Evolutionary conservation across 2,797 vertebrate species (phyloP).

Genomic region (Pangasius krempfi): DNA sequence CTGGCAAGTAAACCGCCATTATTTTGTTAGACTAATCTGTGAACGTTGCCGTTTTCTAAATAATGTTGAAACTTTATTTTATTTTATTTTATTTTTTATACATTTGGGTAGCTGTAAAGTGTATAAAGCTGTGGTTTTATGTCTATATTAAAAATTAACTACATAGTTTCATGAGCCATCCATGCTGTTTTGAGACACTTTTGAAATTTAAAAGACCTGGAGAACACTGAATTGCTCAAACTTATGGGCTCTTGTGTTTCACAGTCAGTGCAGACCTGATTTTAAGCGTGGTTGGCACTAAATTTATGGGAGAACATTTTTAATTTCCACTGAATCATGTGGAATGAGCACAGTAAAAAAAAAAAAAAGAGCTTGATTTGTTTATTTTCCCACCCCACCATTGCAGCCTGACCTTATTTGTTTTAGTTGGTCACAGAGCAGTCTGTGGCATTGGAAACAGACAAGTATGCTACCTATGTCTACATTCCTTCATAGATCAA

Average conservation of each 20-base stretch:
- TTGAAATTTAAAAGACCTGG: conserved; percentile 27
- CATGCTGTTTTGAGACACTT: conserved; percentile 26
- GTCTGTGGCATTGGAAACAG: conserved; percentile 52
- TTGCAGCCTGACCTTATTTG: conserved; percentile 56
- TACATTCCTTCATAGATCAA: conserved; percentile 53
- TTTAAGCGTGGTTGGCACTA: conserved; percentile 45
- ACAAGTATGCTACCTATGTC: conserved; percentile 47
- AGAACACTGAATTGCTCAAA: conserved; percentile 15
- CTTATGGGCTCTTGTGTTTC: conserved; percentile 25
- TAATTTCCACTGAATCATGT: conserved; percentile 49
- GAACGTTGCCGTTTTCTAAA: conserved; percentile 11
- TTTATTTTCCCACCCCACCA: conserved; percentile 50
- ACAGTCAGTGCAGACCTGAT: conserved; percentile 12
- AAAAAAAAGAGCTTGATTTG: conserved; percentile 43
- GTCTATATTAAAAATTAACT: conserved; percentile 37
- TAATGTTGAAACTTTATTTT: neutral
- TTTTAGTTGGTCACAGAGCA: conserved; percentile 56
- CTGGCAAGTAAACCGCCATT: conserved; percentile 30
- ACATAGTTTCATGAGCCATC: conserved; percentile 10
- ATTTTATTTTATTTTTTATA: conserved; percentile 4
- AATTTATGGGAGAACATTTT: conserved; percentile 45
- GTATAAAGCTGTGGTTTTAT: conserved; percentile 21
- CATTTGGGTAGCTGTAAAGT: conserved; percentile 1
- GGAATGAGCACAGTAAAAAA: conserved; percentile 49
- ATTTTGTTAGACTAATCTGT: conserved; percentile 22